These are phyloP conservation scores for Chaenocephalus aceratus DNA, from an alignment of 2,113 vertebrate genomes.

Conservation along the genomic window DNA sequence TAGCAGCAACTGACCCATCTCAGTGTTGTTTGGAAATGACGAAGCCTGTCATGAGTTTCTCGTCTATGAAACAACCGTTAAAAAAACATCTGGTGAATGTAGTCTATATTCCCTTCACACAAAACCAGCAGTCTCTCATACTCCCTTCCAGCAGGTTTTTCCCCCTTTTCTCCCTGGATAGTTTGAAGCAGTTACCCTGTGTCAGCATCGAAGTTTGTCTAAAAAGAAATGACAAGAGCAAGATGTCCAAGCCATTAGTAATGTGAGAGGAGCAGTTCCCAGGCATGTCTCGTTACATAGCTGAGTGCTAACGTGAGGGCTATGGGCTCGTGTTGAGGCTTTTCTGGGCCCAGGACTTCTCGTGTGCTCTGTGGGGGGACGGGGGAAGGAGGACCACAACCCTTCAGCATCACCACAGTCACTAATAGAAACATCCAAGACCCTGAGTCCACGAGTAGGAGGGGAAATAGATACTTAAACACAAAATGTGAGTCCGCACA, in stretches of 20 bases:
- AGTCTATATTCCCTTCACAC: conserved; percentile 49
- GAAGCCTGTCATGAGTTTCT: conserved; percentile 55
- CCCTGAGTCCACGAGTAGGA: conserved; percentile 23
- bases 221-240: conserved; percentile 78
- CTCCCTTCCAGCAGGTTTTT: conserved; percentile 25
- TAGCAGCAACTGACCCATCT: conserved; percentile 20
- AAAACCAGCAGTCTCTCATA: conserved; percentile 42
- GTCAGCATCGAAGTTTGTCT: conserved; percentile 65
- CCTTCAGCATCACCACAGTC: conserved; percentile 29
- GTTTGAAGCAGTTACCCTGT: conserved; percentile 61
- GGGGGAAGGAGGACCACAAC: conserved; percentile 25
- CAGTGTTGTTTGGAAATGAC: conserved; percentile 27
- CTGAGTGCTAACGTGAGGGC: conserved; percentile 59
- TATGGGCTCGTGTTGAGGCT: conserved; percentile 50
- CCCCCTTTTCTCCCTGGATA: conserved; percentile 42
- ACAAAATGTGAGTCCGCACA: conserved; percentile 11
- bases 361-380: conserved; percentile 28
- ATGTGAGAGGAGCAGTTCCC: conserved; percentile 75
- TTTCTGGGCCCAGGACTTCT: conserved; percentile 31
- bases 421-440: conserved; percentile 48
- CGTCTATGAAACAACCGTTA: conserved; percentile 54
- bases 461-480: conserved; percentile 13
- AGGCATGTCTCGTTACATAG: conserved; percentile 73
- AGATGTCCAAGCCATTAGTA: conserved; percentile 81
- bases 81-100: conserved; percentile 71